phyloP scores from a whole-genome alignment of 2,797 vertebrate species.

The Novumbra hubbsi region DNA sequence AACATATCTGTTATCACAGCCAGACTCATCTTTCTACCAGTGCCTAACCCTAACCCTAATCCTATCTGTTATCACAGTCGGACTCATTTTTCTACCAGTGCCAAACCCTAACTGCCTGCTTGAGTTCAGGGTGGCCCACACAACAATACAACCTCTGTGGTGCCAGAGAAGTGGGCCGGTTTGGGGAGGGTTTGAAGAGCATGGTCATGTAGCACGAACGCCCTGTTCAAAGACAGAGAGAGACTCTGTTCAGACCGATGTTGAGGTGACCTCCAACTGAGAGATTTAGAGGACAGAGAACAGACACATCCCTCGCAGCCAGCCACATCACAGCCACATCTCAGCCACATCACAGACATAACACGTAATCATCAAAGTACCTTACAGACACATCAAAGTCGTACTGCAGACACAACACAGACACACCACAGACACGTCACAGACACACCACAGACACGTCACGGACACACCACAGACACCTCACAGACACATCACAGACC shows the following conservation, averaged over 20 bases:
- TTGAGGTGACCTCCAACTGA: slow-evolving; percentile 58
- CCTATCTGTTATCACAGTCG: no score
- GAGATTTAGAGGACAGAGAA: slow-evolving; percentile 49
- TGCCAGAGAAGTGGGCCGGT: neutral
- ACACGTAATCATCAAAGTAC: neutral
- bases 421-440: slow-evolving; percentile 45
- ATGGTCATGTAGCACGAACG: neutral
- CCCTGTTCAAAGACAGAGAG: neutral
- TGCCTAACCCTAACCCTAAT: no score
- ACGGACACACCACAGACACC: slow-evolving; percentile 33
- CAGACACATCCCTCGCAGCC: slow-evolving; percentile 55
- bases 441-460: slow-evolving; percentile 6
- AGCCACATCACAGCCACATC: no score
- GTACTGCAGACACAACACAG: slow-evolving; percentile 2
- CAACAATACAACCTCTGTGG: neutral
- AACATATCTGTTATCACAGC: slow-evolving; percentile 74
- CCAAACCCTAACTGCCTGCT: slow-evolving; percentile 20
- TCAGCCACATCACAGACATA: slow-evolving; percentile 1
- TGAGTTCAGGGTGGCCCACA: neutral
- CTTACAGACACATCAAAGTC: slow-evolving; percentile 48
- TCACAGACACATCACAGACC: slow-evolving; percentile 38
- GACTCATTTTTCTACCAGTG: no score
- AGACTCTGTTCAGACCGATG: neutral
- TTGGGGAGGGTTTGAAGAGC: neutral
- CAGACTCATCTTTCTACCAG: slow-evolving; percentile 57